Percentiles rank a stretch among this genome's conserved stretches.
Conservation (phyloP, 2,113 vertebrate species). For the Corydoras sp. region DNA sequence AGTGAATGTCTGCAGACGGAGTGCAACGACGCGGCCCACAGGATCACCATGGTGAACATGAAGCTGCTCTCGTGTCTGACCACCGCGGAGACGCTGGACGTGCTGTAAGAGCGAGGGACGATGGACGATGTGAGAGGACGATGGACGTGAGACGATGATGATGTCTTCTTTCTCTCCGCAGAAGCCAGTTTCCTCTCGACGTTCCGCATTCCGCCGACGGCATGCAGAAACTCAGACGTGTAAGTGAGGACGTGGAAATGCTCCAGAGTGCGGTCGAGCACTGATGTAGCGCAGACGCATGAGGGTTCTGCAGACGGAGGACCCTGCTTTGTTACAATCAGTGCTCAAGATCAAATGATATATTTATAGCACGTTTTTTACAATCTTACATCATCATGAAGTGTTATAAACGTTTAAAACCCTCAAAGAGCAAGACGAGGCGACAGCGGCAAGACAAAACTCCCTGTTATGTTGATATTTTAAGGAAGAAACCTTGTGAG, state of each 20-base stretch:
- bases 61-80: conserved; percentile 67
- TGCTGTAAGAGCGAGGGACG: conserved; percentile 61
- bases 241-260: conserved; percentile 53
- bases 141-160: background rate
- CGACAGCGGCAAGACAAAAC: too few species aligned
- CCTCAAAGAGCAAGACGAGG: too few species aligned
- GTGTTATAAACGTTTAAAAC: too few species aligned
- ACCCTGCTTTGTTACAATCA: too few species aligned
- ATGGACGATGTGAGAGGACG: too few species aligned
- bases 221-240: conserved; percentile 66
- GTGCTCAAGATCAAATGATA: too few species aligned
- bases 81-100: conserved; percentile 50
- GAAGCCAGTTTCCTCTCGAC: conserved; percentile 43
- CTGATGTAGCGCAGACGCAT: background rate
- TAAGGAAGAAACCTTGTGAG: too few species aligned
- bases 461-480: too few species aligned
- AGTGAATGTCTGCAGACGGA: conserved; percentile 67
- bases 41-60: conserved; percentile 58
- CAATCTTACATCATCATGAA: too few species aligned
- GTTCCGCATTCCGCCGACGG: conserved; percentile 46
- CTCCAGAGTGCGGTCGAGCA: background rate
- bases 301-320: too few species aligned
- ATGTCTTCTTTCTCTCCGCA: conserved; percentile 22
- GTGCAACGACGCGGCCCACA: conserved; percentile 63
- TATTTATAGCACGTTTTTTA: too few species aligned